Evolutionary conservation across 37 sponge, comb jelly and placozoan species (phyloP).

Genomic region (Oopsacas minuta): DNA sequence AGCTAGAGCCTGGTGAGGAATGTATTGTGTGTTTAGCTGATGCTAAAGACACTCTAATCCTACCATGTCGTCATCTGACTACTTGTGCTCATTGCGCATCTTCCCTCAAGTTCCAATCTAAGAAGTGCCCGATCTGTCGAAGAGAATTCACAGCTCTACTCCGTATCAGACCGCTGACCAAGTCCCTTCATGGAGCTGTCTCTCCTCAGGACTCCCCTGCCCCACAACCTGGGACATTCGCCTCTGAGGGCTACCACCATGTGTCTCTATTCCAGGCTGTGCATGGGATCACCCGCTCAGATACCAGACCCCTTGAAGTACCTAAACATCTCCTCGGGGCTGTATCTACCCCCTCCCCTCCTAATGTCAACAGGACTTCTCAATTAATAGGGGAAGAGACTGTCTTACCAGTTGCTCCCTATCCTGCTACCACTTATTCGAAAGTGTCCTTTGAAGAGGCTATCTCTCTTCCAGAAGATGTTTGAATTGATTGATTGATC

Average conservation of each 20-base stretch:
- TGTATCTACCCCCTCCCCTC: not conserved
- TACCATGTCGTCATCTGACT: not conserved
- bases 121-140: slow-evolving; percentile 12
- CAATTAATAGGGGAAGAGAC: not conserved
- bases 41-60: slow-evolving; percentile 12
- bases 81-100: slow-evolving; percentile 3
- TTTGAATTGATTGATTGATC: no score
- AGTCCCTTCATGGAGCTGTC: not conserved
- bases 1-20: not conserved
- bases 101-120: not conserved
- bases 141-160: not conserved
- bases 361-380: not conserved
- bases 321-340: not conserved
- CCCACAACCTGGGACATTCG: not conserved
- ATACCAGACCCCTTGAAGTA: not conserved
- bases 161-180: not conserved
- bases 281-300: not conserved
- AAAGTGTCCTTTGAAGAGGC: no score
- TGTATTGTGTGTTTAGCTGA: slow-evolving; percentile 6
- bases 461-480: no score
- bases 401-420: not conserved
- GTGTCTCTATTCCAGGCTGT: not conserved
- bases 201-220: not conserved
- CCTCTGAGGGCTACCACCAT: not conserved
- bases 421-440: not conserved